Evolutionary conservation across 2,113 vertebrate genomes (phyloP).

Genomic region (Orientallactaga bullata): DNA sequence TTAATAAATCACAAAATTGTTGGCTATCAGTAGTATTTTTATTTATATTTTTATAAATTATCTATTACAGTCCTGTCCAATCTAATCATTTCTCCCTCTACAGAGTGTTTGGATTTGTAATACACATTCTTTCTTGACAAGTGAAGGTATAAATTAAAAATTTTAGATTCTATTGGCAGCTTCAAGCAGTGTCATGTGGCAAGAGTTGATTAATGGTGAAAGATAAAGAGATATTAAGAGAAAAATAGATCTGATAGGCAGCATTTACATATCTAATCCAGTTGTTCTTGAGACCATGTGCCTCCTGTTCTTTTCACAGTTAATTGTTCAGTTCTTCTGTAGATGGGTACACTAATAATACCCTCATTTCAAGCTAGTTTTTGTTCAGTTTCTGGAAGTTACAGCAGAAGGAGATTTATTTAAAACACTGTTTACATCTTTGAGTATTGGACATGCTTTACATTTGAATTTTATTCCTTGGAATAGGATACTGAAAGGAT

Average conservation of each 20-base stretch:
- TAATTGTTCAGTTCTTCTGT: neutral
- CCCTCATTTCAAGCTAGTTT: neutral
- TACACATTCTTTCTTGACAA: neutral
- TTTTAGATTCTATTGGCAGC: neutral
- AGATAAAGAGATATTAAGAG: constrained; percentile 17
- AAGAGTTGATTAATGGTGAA: constrained; percentile 3
- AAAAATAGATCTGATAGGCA: neutral
- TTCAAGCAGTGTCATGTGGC: neutral
- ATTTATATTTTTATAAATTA: neutral
- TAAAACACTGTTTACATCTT: constrained; percentile 6
- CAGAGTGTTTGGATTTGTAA: neutral
- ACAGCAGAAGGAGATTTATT: neutral
- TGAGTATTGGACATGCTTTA: neutral
- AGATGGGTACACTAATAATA: neutral
- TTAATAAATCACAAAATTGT: neutral
- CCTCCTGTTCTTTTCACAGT: neutral
- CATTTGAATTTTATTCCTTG: constrained; percentile 38
- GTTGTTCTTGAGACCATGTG: neutral
- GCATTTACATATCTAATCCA: constrained; percentile 8
- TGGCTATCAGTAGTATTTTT: neutral
- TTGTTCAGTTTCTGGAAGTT: constrained; percentile 45
- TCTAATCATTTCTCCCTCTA: neutral
- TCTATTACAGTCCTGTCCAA: neutral
- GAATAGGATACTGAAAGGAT: neutral
- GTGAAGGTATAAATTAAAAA: neutral